Conservation (phyloP, 2,888 invertebrate species). For the Apamea sordens region DNA sequence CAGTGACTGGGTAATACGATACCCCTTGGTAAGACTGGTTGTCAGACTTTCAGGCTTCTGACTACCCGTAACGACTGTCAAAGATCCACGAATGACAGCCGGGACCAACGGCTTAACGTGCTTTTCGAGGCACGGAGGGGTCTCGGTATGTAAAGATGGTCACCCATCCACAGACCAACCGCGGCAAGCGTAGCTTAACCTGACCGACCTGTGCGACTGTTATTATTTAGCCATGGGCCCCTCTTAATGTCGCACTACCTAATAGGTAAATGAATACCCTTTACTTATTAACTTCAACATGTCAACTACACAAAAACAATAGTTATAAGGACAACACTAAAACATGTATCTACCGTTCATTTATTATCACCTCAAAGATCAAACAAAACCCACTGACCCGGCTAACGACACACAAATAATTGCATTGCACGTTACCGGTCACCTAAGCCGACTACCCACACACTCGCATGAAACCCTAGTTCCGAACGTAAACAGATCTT, state of each 20-base stretch:
- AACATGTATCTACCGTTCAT: not conserved
- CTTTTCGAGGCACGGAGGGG: too few species aligned
- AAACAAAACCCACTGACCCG: not conserved
- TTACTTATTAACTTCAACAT: not conserved
- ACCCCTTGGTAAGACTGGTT: too few species aligned
- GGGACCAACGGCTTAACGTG: too few species aligned
- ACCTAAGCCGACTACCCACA: constrained; percentile 20
- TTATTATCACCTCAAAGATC: constrained; percentile 1
- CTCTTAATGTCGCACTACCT: not conserved
- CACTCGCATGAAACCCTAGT: constrained; percentile 4
- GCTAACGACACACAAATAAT: constrained; percentile 42
- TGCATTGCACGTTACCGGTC: constrained; percentile 1
- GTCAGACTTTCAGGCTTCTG: too few species aligned
- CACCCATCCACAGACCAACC: too few species aligned
- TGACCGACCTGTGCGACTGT: too few species aligned
- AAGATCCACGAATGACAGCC: too few species aligned
- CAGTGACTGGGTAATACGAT: too few species aligned
- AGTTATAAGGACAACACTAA: not conserved
- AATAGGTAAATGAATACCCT: not conserved
- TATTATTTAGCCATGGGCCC: too few species aligned
- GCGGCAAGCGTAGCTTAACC: too few species aligned
- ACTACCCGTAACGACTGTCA: too few species aligned
- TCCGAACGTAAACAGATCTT: constrained; percentile 52
- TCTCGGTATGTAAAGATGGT: too few species aligned
- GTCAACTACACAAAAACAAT: not conserved